Evolutionary conservation across 2,113 vertebrate species (phyloP).

Genomic region (Saccopteryx leptura): DNA sequence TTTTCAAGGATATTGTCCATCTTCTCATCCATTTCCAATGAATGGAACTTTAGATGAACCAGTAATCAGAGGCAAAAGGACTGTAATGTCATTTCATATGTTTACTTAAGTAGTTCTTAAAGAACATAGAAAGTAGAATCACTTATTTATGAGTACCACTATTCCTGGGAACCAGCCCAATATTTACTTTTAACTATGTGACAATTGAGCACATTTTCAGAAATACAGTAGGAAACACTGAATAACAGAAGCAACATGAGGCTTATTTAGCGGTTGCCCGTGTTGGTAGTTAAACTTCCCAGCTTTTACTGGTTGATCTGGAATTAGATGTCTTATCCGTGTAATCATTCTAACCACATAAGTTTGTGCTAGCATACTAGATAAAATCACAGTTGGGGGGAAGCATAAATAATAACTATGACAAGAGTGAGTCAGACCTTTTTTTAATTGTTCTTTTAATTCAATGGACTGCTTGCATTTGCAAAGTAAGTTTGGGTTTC

Average conservation of each 20-base stretch:
- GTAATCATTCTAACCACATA: conserved; percentile 34
- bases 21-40: conserved; percentile 54
- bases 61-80: conserved; percentile 67
- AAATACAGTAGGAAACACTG: conserved; percentile 3
- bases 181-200: conserved; percentile 52
- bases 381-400: background rate
- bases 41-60: conserved; percentile 73
- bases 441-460: background rate
- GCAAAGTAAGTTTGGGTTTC: background rate
- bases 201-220: conserved; percentile 66
- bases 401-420: background rate
- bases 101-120: conserved; percentile 65
- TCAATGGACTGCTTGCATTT: background rate
- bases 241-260: background rate
- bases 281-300: conserved; percentile 62
- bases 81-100: conserved; percentile 55
- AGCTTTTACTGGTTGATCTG: conserved; percentile 61
- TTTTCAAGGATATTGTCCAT: conserved; percentile 68
- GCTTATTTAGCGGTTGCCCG: conserved; percentile 50
- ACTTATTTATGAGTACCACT: conserved; percentile 68
- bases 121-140: conserved; percentile 70
- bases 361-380: background rate
- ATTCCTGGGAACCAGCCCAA: conserved; percentile 70
- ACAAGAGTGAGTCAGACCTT: background rate
- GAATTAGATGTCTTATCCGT: conserved; percentile 62